These are phyloP conservation scores for Oscheius onirici DNA, from an alignment of 2,888 invertebrate genomes.

Conservation along the genomic window DNA sequence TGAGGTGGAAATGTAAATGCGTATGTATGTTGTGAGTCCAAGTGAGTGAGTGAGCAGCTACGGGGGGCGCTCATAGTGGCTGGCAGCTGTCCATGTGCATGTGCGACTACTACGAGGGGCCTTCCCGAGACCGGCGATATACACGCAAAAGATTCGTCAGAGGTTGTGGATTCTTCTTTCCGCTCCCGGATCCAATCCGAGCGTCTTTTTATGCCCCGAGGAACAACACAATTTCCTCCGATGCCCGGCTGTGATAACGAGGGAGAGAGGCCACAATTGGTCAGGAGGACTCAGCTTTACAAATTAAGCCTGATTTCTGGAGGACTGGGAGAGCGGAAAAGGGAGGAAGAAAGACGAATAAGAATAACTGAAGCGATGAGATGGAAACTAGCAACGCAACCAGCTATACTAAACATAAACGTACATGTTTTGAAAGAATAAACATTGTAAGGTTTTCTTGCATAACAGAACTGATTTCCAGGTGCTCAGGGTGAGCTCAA, in stretches of 20 bases:
- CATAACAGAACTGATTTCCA: too few relatives aligned
- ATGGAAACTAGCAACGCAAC: background rate
- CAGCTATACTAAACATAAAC: too few relatives aligned
- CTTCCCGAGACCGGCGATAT: background rate
- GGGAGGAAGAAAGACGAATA: background rate
- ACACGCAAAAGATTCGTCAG: too few relatives aligned
- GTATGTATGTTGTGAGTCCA: conserved; percentile 17
- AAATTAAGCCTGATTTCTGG: conserved; percentile 11
- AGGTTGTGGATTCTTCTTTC: background rate
- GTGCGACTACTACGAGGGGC: conserved; percentile 15
- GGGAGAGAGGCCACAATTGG: conserved; percentile 13
- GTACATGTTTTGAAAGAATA: too few relatives aligned
- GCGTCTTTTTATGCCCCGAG: conserved; percentile 32
- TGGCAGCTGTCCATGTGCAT: conserved; percentile 11
- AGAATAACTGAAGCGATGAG: conserved; percentile 13
- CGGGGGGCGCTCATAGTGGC: background rate
- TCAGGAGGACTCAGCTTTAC: conserved; percentile 2
- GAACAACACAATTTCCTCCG: conserved; percentile 34
- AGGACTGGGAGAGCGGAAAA: background rate
- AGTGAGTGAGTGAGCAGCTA: conserved; percentile 9
- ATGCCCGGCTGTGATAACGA: conserved; percentile 28
- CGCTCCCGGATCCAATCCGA: conserved; percentile 28
- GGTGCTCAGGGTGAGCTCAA: too few relatives aligned
- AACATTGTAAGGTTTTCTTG: too few relatives aligned
- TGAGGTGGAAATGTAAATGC: conserved; percentile 30